These are phyloP conservation scores for Synergus gifuensis DNA, from an alignment of 2,888 invertebrate genomes.

Conservation along the genomic window DNA sequence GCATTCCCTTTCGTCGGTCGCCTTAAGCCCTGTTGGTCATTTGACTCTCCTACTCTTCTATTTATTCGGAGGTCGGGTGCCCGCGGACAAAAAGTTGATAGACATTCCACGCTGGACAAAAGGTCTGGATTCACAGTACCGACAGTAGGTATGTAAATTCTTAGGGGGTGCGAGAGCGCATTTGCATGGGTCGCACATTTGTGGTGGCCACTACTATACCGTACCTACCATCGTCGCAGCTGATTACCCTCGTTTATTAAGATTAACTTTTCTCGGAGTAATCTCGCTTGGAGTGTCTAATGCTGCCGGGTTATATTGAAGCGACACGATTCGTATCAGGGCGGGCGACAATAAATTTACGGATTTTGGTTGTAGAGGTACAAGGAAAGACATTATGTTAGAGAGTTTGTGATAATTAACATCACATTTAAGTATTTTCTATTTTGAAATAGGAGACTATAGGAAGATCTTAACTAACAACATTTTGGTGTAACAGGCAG, in stretches of 20 bases:
- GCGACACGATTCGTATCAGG: background rate
- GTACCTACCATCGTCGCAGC: conserved; percentile 56
- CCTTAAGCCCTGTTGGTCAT: conserved; percentile 77
- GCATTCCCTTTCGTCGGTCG: conserved; percentile 64
- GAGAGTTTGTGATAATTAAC: background rate
- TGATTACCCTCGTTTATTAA: conserved; percentile 78
- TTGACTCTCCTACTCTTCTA: conserved; percentile 74
- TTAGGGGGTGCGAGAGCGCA: conserved; percentile 65
- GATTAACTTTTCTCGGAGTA: conserved; percentile 76
- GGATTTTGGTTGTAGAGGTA: background rate
- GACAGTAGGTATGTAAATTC: conserved; percentile 74
- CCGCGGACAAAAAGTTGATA: conserved; percentile 76
- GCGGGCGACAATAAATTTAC: background rate
- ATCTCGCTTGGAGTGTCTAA: conserved; percentile 60
- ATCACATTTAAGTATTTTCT: background rate
- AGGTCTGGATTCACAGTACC: conserved; percentile 65
- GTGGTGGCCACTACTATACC: conserved; percentile 63
- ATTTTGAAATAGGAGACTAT: background rate
- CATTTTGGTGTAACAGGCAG: no score
- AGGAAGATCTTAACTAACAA: no score
- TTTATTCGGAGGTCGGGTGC: conserved; percentile 72
- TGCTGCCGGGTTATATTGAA: background rate
- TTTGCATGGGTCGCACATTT: conserved; percentile 77
- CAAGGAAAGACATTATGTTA: background rate
- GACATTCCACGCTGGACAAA: conserved; percentile 77